Percentiles rank a stretch among this genome's conserved stretches.
These are phyloP conservation scores for Melikaiella ostensackeni DNA, from an alignment of 2,888 invertebrate genomes.

Conservation along the genomic window DNA sequence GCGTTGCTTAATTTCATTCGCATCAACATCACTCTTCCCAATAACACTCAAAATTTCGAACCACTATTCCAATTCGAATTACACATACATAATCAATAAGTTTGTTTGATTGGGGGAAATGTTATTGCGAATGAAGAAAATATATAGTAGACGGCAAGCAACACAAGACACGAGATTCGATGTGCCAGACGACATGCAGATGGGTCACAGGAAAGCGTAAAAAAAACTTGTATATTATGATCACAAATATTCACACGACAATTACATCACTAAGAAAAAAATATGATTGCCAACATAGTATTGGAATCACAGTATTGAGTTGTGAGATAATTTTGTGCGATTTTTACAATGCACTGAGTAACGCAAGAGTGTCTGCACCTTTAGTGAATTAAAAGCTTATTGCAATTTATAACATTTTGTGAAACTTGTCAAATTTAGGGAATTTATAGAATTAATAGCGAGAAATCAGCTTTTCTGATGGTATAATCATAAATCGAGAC, in stretches of 20 bases:
- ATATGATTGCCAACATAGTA: background rate
- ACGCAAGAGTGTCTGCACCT: constrained; percentile 24
- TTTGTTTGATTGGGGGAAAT: constrained; percentile 39
- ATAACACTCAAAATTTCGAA: background rate
- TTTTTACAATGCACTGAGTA: constrained; percentile 28
- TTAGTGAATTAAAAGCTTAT: background rate
- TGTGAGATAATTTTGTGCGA: background rate
- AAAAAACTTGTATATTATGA: constrained; percentile 33
- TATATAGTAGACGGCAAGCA: constrained; percentile 66
- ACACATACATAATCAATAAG: background rate
- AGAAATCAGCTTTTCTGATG: background rate
- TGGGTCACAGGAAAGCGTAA: constrained; percentile 57
- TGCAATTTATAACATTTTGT: background rate
- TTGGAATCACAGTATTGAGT: background rate
- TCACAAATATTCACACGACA: constrained; percentile 30
- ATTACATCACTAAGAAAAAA: constrained; percentile 11
- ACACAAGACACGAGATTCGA: constrained; percentile 75
- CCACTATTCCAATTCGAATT: background rate
- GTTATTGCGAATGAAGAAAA: constrained; percentile 62
- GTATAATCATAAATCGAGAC: background rate
- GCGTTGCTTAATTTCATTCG: constrained; percentile 53
- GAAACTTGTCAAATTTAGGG: background rate
- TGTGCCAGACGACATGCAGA: constrained; percentile 74
- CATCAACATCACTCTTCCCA: constrained; percentile 45
- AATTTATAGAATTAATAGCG: background rate